Evolutionary conservation across 1,140 invertebrate genomes (phyloP), one percentile per base, ranked within the genome.

Genomic region (Dendroctonus valens): DNA sequence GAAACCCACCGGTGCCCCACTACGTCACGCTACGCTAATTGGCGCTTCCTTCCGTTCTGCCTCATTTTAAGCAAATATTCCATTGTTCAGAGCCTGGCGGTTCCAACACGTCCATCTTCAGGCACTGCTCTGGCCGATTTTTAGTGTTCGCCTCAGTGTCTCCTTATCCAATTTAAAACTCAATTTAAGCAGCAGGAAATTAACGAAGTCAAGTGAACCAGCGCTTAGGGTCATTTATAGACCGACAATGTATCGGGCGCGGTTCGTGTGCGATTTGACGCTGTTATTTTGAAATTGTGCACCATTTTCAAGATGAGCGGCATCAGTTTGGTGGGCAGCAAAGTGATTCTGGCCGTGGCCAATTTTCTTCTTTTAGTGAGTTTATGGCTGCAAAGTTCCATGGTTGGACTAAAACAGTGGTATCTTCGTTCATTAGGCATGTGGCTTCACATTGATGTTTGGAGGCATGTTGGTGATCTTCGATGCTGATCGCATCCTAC

Each of bases 381-480:
- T 62, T 5, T 37, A 14, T 15, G 26, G 1, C 15, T 15, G 9
- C 8, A 12, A 46, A 12, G 42, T 46, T 46, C 42, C 12, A 46
- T 26, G 11, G 41, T 46, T 11, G 40, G 9, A 3, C 6, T 61
- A 41, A 52, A 11, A 55, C 38, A 61, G 7, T 64, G 40, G 44
- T 46, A 12, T 5, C 38, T 55, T 61, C 11, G 64, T 40, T 57
- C n/a, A 40, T 40, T 73, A 91, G 90, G 80, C 84, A 41, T 89
- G 87, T 69, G 90, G 90, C 53, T 84, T 88, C 59, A 72, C 83
- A 1, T 78, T 91, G 68, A 84, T 91, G 69, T 83, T 85, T 53
- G 81, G 87, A 39, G 90, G 90, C 7, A 87, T 87, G 65, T 79
- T 91, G 50, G 76, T 92, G 1, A 81, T 91, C 44, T 84, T 84